phyloP scores from a whole-genome alignment of 2,113 vertebrate genomes.

The Chamaetylas fuelleborni region DNA sequence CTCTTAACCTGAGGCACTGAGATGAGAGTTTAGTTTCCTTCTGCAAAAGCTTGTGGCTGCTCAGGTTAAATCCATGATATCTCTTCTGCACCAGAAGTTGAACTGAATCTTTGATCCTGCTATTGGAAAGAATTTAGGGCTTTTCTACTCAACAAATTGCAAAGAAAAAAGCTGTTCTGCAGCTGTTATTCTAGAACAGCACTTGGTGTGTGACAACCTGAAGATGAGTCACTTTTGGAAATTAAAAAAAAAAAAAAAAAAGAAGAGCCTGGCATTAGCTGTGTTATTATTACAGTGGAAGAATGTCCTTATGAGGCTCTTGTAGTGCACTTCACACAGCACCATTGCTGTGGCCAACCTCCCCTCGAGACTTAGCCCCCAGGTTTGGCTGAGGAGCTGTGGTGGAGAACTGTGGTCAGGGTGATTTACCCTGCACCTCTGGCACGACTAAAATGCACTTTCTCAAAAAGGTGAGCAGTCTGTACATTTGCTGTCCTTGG shows the following conservation, averaged over 20 bases:
- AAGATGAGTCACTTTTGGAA: neutral
- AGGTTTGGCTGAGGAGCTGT: neutral
- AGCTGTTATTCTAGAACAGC: neutral
- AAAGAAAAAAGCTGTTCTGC: neutral
- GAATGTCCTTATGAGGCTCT: neutral
- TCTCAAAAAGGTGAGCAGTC: neutral
- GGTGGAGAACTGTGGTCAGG: no score
- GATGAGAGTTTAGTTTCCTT: neutral
- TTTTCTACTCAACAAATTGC: neutral
- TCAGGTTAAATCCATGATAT: neutral
- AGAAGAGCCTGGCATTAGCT: neutral
- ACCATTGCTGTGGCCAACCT: neutral
- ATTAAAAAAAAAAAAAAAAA: neutral
- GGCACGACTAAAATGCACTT: accelerated
- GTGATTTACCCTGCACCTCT: neutral
- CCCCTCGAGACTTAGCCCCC: neutral
- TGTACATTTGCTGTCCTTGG: neutral
- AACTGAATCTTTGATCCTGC: neutral
- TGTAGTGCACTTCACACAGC: neutral
- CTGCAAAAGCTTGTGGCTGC: neutral
- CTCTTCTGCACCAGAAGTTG: neutral
- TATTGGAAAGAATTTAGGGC: neutral
- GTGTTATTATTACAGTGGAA: neutral
- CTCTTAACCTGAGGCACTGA: neutral
- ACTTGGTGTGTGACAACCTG: neutral